phyloP scores from a whole-genome alignment of 2,113 vertebrate genomes.

The Sander vitreus region DNA sequence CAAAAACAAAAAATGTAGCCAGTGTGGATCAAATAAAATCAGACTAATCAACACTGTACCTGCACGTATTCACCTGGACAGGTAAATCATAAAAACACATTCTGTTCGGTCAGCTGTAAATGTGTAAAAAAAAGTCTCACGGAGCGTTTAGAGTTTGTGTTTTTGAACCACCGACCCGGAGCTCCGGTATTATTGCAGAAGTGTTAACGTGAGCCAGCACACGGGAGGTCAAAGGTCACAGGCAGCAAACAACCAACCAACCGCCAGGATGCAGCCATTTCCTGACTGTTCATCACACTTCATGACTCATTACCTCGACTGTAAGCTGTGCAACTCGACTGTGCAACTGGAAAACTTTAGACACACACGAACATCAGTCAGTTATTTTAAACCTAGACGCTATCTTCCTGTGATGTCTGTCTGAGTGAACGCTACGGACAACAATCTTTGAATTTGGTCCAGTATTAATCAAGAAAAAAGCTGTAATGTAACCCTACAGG shows the following conservation, averaged over 20 bases:
- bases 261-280: background rate
- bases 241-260: no score
- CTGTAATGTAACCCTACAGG: no score
- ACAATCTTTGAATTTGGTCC: no score
- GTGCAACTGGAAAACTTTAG: background rate
- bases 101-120: constrained; percentile 34
- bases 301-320: background rate
- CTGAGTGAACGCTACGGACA: no score
- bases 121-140: background rate
- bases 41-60: constrained; percentile 11
- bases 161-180: background rate
- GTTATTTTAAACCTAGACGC: no score
- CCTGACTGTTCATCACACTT: background rate
- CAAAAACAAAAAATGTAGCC: background rate
- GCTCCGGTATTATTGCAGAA: constrained; percentile 29
- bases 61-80: constrained; percentile 39
- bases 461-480: no score
- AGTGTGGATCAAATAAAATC: constrained; percentile 20
- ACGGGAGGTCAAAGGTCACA: constrained; percentile 29
- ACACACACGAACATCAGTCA: no score
- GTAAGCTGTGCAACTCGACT: constrained; percentile 14
- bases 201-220: constrained; percentile 9
- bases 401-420: no score
- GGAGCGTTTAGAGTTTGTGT: constrained; percentile 13
- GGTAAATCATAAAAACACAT: constrained; percentile 23